phyloP scores from a whole-genome alignment of 2,797 vertebrate species.

The Muscicapa comitata region DNA sequence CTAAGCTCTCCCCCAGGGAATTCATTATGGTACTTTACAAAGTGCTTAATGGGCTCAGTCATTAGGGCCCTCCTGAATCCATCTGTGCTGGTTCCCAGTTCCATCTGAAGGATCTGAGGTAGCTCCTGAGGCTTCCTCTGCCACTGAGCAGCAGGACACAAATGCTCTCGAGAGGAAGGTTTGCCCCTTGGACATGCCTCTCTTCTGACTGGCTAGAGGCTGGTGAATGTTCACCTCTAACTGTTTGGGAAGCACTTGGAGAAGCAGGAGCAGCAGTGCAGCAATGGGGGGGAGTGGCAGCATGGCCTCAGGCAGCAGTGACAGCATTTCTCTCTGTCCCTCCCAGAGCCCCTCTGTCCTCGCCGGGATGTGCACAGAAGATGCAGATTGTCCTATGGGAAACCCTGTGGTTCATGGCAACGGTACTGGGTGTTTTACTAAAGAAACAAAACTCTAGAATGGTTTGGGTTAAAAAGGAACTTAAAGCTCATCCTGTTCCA shows the following conservation, averaged over 20 bases:
- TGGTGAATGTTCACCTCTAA: background rate
- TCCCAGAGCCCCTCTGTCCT: slow-evolving; percentile 71
- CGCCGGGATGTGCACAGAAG: slow-evolving; percentile 51
- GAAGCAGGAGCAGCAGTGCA: background rate
- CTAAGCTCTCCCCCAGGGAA: background rate
- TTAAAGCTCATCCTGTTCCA: background rate
- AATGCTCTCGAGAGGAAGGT: background rate
- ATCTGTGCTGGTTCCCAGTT: background rate
- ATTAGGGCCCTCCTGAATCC: background rate
- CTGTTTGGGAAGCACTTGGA: background rate
- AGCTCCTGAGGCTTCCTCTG: background rate
- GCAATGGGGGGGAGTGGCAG: accelerated
- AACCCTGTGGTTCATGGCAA: slow-evolving; percentile 69
- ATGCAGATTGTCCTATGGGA: slow-evolving; percentile 69
- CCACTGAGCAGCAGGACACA: accelerated
- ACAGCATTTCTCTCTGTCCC: background rate
- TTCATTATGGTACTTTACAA: background rate
- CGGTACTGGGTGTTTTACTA: slow-evolving; percentile 47
- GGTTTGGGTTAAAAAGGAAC: background rate
- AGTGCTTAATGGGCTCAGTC: background rate
- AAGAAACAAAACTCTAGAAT: background rate
- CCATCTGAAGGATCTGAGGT: background rate
- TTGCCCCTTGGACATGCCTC: background rate
- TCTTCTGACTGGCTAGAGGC: background rate
- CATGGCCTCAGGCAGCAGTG: background rate